phyloP scores from a whole-genome alignment of 2,888 invertebrate genomes.

The Papilio protenor region DNA sequence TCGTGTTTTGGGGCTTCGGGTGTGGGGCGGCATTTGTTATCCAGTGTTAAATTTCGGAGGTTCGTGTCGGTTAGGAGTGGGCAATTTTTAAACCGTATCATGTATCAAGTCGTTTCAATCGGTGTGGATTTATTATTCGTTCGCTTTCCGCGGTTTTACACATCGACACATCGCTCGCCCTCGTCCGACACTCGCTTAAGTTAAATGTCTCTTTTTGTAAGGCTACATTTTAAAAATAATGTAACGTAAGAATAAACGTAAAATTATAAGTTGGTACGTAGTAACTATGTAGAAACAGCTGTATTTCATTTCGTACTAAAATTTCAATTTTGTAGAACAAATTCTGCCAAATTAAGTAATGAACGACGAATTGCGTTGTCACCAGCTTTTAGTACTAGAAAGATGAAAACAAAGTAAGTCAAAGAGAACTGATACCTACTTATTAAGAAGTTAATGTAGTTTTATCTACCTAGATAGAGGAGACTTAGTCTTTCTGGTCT shows the following conservation, averaged over 20 bases:
- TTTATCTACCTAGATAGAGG: too few relatives aligned
- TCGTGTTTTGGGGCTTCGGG: conserved; percentile 53
- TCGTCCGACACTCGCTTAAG: conserved; percentile 16
- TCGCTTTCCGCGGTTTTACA: conserved; percentile 42
- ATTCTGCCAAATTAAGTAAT: background rate
- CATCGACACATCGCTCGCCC: conserved; percentile 29
- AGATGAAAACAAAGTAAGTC: background rate
- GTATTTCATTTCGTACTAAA: background rate
- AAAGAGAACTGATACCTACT: too few relatives aligned
- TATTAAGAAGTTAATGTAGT: too few relatives aligned
- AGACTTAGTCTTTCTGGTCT: too few relatives aligned
- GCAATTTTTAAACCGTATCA: conserved; percentile 50
- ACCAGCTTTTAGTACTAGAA: background rate
- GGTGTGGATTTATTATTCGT: conserved; percentile 36
- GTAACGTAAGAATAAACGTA: background rate
- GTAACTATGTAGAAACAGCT: too few relatives aligned
- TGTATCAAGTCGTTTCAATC: conserved; percentile 43
- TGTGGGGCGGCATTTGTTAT: conserved; percentile 52
- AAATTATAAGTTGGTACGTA: background rate
- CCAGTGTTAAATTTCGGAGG: conserved; percentile 55
- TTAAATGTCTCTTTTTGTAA: conserved; percentile 30
- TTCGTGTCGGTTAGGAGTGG: conserved; percentile 49
- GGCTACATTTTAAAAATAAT: background rate
- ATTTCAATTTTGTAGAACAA: background rate
- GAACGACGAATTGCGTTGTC: background rate